phyloP scores from a whole-genome alignment of 1,140 invertebrate genomes.

The Reticulitermes speratus region DNA sequence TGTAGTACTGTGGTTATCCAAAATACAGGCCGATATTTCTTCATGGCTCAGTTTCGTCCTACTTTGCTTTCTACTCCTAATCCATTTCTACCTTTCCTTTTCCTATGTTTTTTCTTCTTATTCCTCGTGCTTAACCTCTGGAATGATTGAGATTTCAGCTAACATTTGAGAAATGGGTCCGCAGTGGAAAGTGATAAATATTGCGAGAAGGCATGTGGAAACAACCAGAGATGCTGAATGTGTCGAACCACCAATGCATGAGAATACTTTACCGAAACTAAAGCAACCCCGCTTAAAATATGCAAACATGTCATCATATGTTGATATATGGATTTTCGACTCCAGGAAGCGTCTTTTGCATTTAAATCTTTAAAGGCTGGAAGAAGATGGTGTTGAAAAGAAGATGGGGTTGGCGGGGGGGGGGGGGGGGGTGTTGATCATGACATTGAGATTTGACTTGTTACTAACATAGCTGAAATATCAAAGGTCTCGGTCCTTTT shows the following conservation, averaged over 20 bases:
- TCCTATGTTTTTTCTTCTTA: not conserved
- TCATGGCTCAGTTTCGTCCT: not conserved
- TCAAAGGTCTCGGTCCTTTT: slow-evolving; percentile 1
- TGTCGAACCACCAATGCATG: not conserved
- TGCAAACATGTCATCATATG: slow-evolving; percentile 12
- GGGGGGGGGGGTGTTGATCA: too few species aligned
- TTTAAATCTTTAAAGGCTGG: not conserved
- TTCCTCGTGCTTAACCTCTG: not conserved
- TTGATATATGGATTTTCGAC: slow-evolving; percentile 17
- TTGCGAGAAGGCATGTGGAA: not conserved
- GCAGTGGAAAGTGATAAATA: slow-evolving; percentile 5
- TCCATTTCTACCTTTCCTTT: not conserved
- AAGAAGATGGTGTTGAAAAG: not conserved
- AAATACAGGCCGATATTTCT: too few species aligned
- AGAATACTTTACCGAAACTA: not conserved
- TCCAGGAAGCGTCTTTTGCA: slow-evolving; percentile 8
- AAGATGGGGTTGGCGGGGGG: too few species aligned
- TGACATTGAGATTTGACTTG: not conserved
- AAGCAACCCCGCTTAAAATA: not conserved
- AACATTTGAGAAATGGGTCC: slow-evolving; percentile 5
- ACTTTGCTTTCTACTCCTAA: not conserved
- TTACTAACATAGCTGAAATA: slow-evolving; percentile 5
- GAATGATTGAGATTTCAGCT: not conserved
- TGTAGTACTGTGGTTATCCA: too few species aligned
- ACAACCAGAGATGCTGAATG: not conserved